Evolutionary conservation across 2,888 invertebrate species (phyloP).

Genomic region (Scelioninae gen. 2): DNA sequence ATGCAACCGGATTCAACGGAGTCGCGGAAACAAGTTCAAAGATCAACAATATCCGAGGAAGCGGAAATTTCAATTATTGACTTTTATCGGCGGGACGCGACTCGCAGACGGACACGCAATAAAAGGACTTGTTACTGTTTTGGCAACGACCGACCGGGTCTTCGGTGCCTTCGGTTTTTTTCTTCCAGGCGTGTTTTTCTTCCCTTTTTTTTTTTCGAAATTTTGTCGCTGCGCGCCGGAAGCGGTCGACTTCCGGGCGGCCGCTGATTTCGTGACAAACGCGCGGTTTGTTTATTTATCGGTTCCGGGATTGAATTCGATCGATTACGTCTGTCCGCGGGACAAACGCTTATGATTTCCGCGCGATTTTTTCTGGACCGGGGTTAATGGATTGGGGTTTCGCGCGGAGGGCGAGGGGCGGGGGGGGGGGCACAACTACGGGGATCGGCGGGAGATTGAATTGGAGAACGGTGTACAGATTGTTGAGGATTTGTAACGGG

Average conservation of each 20-base stretch:
- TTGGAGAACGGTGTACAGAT: no score
- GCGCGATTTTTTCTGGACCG: neutral
- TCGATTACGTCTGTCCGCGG: constrained; percentile 1
- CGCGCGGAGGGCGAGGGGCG: no score
- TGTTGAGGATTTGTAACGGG: no score
- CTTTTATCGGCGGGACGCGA: constrained; percentile 53
- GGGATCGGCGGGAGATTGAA: no score
- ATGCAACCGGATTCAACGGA: constrained; percentile 56
- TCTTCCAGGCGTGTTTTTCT: no score
- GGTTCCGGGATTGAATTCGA: neutral
- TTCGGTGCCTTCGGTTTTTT: no score
- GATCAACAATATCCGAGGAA: constrained; percentile 58
- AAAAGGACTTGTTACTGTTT: constrained; percentile 53
- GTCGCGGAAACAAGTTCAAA: constrained; percentile 54
- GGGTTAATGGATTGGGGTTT: no score
- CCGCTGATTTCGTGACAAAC: constrained; percentile 3
- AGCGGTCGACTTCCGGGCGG: no score
- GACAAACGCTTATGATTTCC: neutral
- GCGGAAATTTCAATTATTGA: constrained; percentile 58
- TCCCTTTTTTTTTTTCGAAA: no score
- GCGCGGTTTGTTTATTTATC: constrained; percentile 14
- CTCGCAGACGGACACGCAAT: constrained; percentile 57
- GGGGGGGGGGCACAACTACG: no score
- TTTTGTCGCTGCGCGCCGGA: no score
- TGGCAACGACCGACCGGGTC: no score